Conservation (phyloP, 2,888 invertebrate species). For the Automeris io region DNA sequence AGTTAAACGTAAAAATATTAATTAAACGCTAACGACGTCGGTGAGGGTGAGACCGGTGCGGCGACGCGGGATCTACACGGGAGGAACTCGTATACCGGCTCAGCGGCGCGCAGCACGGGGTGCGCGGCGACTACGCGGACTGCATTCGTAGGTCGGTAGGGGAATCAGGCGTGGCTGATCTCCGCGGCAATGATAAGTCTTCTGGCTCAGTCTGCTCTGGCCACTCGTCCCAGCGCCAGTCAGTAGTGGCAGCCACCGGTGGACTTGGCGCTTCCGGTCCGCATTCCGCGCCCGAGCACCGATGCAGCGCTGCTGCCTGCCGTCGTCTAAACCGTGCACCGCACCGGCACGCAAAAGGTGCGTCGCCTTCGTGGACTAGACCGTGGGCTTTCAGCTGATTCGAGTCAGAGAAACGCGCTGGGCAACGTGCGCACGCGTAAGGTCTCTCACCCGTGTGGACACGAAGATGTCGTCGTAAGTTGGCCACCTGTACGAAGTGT, state of each 20-base stretch:
- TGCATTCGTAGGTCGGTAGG: slow-evolving; percentile 71
- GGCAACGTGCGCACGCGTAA: slow-evolving; percentile 90
- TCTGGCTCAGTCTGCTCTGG: slow-evolving; percentile 96
- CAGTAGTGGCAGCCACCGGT: slow-evolving; percentile 57
- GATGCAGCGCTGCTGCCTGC: slow-evolving; percentile 92
- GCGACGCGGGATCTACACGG: slow-evolving; percentile 64
- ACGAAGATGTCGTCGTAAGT: slow-evolving; percentile 89
- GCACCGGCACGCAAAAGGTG: slow-evolving; percentile 91
- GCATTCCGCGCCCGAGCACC: slow-evolving; percentile 79
- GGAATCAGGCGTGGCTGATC: slow-evolving; percentile 69
- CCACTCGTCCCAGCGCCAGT: slow-evolving; percentile 70
- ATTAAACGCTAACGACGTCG: neutral
- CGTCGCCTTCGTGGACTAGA: slow-evolving; percentile 92
- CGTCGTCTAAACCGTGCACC: slow-evolving; percentile 88
- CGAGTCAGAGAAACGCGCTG: slow-evolving; percentile 92
- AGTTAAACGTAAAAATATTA: slow-evolving; percentile 5
- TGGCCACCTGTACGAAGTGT: slow-evolving; percentile 95
- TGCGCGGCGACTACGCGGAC: slow-evolving; percentile 61
- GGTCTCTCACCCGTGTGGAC: slow-evolving; percentile 96
- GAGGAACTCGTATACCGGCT: slow-evolving; percentile 89
- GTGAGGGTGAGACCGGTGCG: neutral
- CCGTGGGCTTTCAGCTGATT: slow-evolving; percentile 94
- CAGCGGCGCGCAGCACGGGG: slow-evolving; percentile 45
- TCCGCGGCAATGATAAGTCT: slow-evolving; percentile 85
- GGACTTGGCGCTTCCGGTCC: slow-evolving; percentile 62